These are phyloP conservation scores for Fregata magnificens DNA, from an alignment of 2,113 vertebrate species.

Conservation along the genomic window DNA sequence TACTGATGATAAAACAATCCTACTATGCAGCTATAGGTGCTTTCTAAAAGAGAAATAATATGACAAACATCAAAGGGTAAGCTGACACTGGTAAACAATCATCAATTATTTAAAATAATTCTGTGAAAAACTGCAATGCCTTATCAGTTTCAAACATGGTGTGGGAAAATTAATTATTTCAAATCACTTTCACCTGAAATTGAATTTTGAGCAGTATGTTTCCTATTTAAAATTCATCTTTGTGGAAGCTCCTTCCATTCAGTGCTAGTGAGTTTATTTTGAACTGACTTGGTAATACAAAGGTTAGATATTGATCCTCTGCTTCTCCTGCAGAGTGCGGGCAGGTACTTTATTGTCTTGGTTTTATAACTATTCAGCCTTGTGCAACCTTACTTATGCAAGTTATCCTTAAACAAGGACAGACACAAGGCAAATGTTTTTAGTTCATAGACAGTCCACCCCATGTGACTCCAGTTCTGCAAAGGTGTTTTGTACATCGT, in stretches of 20 bases:
- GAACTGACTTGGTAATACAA: not conserved
- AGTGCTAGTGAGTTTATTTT: not conserved
- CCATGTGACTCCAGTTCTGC: not conserved
- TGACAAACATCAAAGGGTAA: conserved; percentile 9
- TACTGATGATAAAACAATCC: not conserved
- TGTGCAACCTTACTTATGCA: not conserved
- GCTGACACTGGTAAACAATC: not conserved
- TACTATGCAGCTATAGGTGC: not conserved
- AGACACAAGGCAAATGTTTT: not conserved
- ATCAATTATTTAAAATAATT: conserved; percentile 32
- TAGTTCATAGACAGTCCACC: not conserved
- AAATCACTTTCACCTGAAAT: not conserved
- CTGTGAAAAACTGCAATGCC: not conserved
- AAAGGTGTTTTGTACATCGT: not conserved
- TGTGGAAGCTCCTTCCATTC: not conserved
- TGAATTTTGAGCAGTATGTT: not conserved
- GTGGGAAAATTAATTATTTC: not conserved
- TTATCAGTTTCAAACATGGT: not conserved
- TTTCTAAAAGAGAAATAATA: not conserved
- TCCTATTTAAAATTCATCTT: not conserved
- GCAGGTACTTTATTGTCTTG: not conserved
- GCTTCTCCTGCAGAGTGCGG: not conserved
- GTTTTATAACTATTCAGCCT: not conserved
- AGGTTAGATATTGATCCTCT: not conserved
- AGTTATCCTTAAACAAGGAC: not conserved